Conservation (phyloP, 1,140 invertebrate genomes). For the Ceratina calcarata region DNA sequence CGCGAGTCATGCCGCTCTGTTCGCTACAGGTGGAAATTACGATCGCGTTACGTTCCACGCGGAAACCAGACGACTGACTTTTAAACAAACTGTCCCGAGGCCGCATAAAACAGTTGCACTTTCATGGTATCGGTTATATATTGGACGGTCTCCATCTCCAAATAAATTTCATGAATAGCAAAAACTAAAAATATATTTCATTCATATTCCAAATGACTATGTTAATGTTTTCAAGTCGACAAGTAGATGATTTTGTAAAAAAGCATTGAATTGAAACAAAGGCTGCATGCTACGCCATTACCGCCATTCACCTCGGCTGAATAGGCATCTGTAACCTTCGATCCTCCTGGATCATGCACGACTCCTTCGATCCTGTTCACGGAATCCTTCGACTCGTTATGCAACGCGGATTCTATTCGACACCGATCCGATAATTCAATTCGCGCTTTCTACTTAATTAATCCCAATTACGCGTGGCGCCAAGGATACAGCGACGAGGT, state of each 20-base stretch:
- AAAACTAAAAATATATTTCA: too few relatives aligned
- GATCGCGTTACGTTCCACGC: conserved; percentile 43
- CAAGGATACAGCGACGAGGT: conserved; percentile 12
- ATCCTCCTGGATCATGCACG: conserved; percentile 36
- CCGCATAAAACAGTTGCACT: conserved; percentile 23
- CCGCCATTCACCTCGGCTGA: conserved; percentile 39
- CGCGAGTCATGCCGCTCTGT: too few relatives aligned
- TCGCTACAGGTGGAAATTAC: conserved; percentile 58
- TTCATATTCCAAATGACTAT: too few relatives aligned
- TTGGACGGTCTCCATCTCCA: too few relatives aligned
- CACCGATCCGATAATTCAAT: conserved; percentile 68
- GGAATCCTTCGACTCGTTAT: conserved; percentile 42
- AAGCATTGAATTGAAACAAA: conserved; percentile 25
- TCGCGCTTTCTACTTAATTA: conserved; percentile 70
- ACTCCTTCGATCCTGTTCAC: conserved; percentile 1
- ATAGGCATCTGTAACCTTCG: conserved; percentile 23
- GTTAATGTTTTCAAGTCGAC: too few relatives aligned
- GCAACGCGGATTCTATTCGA: conserved; percentile 52
- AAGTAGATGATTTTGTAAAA: too few relatives aligned
- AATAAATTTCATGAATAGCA: too few relatives aligned
- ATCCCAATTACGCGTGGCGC: conserved; percentile 64
- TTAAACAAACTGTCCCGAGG: conserved; percentile 34
- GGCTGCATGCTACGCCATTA: conserved; percentile 10
- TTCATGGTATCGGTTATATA: too few relatives aligned
- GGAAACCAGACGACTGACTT: conserved; percentile 46